These are phyloP conservation scores for Caenorhabditis sinica DNA, from an alignment of 2,888 invertebrate genomes.

Conservation along the genomic window DNA sequence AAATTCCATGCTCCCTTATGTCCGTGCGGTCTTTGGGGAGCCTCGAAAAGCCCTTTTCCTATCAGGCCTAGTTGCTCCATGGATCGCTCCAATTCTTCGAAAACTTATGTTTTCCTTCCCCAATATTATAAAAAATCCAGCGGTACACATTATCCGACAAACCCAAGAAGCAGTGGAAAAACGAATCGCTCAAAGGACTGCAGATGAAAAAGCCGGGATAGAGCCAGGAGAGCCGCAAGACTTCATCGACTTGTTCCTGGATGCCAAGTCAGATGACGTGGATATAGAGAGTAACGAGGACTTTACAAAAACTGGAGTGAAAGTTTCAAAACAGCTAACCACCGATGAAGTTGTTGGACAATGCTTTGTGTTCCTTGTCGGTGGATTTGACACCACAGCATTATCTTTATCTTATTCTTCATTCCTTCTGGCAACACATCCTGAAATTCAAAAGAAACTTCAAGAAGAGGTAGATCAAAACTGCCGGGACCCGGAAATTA, in stretches of 20 bases:
- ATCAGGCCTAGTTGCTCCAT: neutral
- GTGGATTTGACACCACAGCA: slow-evolving; percentile 86
- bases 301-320: slow-evolving; percentile 32
- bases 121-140: slow-evolving; percentile 37
- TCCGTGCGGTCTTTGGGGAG: slow-evolving; percentile 7
- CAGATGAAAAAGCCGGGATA: slow-evolving; percentile 30
- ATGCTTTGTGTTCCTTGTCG: slow-evolving; percentile 78
- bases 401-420: slow-evolving; percentile 85
- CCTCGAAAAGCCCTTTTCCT: slow-evolving; percentile 13
- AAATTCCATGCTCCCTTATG: slow-evolving; percentile 29
- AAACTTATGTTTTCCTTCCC: slow-evolving; percentile 23
- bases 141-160: slow-evolving; percentile 11
- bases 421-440: slow-evolving; percentile 85
- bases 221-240: slow-evolving; percentile 59
- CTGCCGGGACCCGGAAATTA: slow-evolving; percentile 59
- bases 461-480: slow-evolving; percentile 73
- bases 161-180: slow-evolving; percentile 53
- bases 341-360: slow-evolving; percentile 75
- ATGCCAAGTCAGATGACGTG: slow-evolving; percentile 66
- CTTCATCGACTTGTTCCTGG: slow-evolving; percentile 67
- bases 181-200: slow-evolving; percentile 41
- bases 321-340: slow-evolving; percentile 69
- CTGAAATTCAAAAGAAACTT: slow-evolving; percentile 60
- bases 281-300: slow-evolving; percentile 43
- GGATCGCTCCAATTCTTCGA: slow-evolving; percentile 3